A percentile compares a stretch with the other conserved stretches of the same genome.
These are phyloP conservation scores for Drosophila percnosoma DNA, from an alignment of 2,888 invertebrate genomes.

Conservation along the genomic window DNA sequence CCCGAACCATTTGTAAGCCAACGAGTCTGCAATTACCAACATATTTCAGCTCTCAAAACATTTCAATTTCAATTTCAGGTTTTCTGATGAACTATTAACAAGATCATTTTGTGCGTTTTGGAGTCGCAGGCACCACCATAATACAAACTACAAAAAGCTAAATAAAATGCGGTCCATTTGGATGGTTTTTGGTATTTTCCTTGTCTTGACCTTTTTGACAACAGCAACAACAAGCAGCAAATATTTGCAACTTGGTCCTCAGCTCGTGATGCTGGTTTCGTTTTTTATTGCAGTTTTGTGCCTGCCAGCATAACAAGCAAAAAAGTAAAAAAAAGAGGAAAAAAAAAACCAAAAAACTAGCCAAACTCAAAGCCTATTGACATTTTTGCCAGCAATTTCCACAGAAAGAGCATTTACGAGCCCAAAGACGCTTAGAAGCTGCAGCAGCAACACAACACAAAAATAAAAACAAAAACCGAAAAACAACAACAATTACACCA, in stretches of 20 bases:
- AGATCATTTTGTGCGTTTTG: constrained; percentile 62
- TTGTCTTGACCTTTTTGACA: constrained; percentile 56
- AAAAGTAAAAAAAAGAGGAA: not conserved
- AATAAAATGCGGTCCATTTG: constrained; percentile 36
- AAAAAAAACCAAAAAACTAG: constrained; percentile 8
- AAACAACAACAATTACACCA: constrained; percentile 70
- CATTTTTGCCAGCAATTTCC: constrained; percentile 74
- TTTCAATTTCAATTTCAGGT: constrained; percentile 6
- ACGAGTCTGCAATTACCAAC: not conserved
- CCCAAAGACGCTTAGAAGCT: constrained; percentile 45
- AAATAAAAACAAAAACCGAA: constrained; percentile 14
- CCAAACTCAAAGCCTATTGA: constrained; percentile 68
- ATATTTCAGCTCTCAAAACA: constrained; percentile 5
- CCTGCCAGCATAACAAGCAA: constrained; percentile 30
- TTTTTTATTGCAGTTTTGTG: constrained; percentile 53
- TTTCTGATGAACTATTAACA: constrained; percentile 34
- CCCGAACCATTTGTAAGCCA: not conserved
- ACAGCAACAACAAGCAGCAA: constrained; percentile 46
- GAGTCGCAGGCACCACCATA: constrained; percentile 12
- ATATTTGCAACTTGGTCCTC: constrained; percentile 76
- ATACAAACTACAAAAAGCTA: not conserved
- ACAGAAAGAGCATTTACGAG: constrained; percentile 66
- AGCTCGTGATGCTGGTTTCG: constrained; percentile 74
- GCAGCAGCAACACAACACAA: constrained; percentile 44
- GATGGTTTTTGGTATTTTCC: constrained; percentile 29